These are phyloP conservation scores for Perizoma affinitatum DNA, from an alignment of 2,888 invertebrate genomes.

Conservation along the genomic window DNA sequence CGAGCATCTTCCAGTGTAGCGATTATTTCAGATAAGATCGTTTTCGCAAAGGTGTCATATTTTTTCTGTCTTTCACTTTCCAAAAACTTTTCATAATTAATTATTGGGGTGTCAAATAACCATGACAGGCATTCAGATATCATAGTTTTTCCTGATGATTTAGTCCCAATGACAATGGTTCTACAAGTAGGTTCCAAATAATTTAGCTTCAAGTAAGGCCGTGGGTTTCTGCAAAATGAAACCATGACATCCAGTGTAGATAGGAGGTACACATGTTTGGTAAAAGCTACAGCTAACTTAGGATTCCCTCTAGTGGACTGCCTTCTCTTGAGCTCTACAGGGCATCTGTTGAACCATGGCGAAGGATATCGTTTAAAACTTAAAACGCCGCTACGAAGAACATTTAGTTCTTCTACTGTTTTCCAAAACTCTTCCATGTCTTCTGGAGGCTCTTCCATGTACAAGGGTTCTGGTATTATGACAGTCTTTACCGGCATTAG, in stretches of 20 bases:
- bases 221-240: conserved; percentile 85
- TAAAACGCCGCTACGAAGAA: conserved; percentile 53
- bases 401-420: conserved; percentile 54
- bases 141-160: conserved; percentile 84
- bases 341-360: conserved; percentile 85
- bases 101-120: conserved; percentile 75
- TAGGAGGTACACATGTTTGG: conserved; percentile 85
- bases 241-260: conserved; percentile 78
- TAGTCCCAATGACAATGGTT: conserved; percentile 85
- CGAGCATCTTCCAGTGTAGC: conserved; percentile 68
- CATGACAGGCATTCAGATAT: conserved; percentile 82
- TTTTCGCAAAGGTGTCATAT: conserved; percentile 54
- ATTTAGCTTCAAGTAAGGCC: conserved; percentile 82
- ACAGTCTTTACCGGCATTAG: conserved; percentile 60
- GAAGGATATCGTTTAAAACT: conserved; percentile 73
- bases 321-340: conserved; percentile 85
- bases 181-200: conserved; percentile 85
- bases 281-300: conserved; percentile 83
- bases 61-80: conserved; percentile 57
- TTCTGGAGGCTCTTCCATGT: conserved; percentile 63
- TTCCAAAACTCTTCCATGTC: conserved; percentile 74
- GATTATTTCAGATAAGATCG: conserved; percentile 70
- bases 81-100: conserved; percentile 60
- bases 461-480: conserved; percentile 68
- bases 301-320: conserved; percentile 74